Percentiles rank a stretch among this genome's conserved stretches.
These are phyloP conservation scores for Antrozous pallidus DNA, from an alignment of 2,797 vertebrate genomes.

Conservation along the genomic window DNA sequence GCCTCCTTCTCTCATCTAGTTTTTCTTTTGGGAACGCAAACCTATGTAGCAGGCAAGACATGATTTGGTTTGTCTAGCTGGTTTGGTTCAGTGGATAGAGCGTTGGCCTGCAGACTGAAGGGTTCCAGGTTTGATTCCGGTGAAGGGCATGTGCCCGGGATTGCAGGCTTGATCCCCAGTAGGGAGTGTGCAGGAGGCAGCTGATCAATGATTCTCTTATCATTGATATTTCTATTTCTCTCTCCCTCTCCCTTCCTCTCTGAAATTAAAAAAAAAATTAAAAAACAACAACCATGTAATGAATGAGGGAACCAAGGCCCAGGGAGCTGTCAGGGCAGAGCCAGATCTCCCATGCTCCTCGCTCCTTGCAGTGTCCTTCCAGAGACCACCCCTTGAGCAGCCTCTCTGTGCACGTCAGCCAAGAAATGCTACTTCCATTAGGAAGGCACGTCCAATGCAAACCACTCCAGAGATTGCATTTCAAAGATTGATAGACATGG, in stretches of 20 bases:
- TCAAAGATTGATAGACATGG: conserved; percentile 76
- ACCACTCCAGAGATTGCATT: conserved; percentile 66
- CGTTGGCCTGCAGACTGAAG: too few relatives aligned
- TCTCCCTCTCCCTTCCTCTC: too few relatives aligned
- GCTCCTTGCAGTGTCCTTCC: background rate
- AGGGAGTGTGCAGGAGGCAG: too few relatives aligned
- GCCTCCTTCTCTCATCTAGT: background rate
- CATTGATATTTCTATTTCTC: too few relatives aligned
- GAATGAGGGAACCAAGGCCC: background rate
- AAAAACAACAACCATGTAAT: background rate
- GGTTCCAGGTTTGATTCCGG: too few relatives aligned
- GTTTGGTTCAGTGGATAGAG: too few relatives aligned
- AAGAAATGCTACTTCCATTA: conserved; percentile 57
- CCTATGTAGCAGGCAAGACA: background rate
- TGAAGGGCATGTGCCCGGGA: too few relatives aligned
- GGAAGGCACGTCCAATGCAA: conserved; percentile 66
- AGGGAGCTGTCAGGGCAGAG: background rate
- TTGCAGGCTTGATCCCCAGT: too few relatives aligned
- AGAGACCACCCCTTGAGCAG: background rate
- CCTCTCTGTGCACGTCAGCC: conserved; percentile 36
- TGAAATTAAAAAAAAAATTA: too few relatives aligned
- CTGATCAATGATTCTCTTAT: too few relatives aligned
- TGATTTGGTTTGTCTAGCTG: too few relatives aligned
- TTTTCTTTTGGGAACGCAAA: background rate
- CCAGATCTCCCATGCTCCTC: background rate